Conservation (phyloP, 2,888 invertebrate species). For the Sepiola atlantica region DNA sequence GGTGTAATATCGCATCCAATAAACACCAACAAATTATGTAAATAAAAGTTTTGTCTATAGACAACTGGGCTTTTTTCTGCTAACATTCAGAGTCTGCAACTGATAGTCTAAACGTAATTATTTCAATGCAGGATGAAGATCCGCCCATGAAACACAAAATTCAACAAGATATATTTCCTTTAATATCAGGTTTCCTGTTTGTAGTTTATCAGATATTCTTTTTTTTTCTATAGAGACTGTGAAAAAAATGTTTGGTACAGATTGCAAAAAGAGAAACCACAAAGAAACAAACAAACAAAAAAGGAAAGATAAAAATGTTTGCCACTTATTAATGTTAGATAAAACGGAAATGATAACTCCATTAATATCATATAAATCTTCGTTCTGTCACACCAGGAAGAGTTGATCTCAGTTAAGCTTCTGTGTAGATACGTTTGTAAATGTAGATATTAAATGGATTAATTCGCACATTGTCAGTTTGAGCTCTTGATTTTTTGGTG, state of each 20-base stretch:
- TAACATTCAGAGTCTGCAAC: too few relatives aligned
- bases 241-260: background rate
- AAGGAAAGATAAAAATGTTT: background rate
- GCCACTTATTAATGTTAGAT: background rate
- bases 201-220: background rate
- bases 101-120: too few relatives aligned
- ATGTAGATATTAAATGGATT: background rate
- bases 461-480: background rate
- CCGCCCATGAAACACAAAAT: background rate
- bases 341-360: slow-evolving; percentile 10
- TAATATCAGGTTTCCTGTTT: background rate
- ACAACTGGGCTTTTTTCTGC: too few relatives aligned
- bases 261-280: background rate
- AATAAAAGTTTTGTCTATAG: too few relatives aligned
- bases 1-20: too few relatives aligned
- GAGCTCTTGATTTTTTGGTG: background rate
- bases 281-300: background rate
- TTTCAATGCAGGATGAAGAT: too few relatives aligned
- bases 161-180: background rate
- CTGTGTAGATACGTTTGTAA: background rate
- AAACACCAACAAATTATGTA: too few relatives aligned
- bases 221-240: background rate
- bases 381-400: background rate
- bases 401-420: background rate
- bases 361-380: slow-evolving; percentile 22